Percentiles rank a stretch among this genome's conserved stretches.
Evolutionary conservation across 2,113 vertebrate species (phyloP).

Genomic region (Prunella fulvescens): DNA sequence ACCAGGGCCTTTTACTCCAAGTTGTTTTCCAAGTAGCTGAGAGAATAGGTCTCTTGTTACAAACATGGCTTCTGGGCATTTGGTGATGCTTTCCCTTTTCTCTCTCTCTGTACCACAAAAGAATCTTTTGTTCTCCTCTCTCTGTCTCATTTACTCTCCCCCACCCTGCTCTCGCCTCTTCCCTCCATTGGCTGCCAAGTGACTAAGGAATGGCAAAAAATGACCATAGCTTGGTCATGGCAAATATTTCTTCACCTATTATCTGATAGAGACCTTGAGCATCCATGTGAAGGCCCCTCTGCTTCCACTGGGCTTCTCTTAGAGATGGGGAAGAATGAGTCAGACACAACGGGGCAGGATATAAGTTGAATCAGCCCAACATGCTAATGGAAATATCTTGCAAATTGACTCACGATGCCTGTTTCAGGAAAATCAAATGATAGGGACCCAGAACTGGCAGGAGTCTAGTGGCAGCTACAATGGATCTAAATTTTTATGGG

Average conservation of each 20-base stretch:
- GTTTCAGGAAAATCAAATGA: slow-evolving; percentile 26
- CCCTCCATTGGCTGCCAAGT: slow-evolving; percentile 69
- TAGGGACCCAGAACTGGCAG: neutral
- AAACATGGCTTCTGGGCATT: slow-evolving; percentile 84
- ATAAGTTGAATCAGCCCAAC: neutral
- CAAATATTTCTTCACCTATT: slow-evolving; percentile 62
- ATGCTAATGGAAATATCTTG: neutral
- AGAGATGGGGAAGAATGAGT: neutral
- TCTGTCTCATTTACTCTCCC: slow-evolving; percentile 66
- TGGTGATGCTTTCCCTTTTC: slow-evolving; percentile 76
- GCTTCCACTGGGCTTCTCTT: neutral
- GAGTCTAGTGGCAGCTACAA: neutral
- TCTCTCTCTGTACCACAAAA: slow-evolving; percentile 72
- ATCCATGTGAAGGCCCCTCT: slow-evolving; percentile 39
- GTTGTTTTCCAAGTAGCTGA: slow-evolving; percentile 77
- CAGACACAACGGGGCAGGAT: neutral
- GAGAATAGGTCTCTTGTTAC: slow-evolving; percentile 84
- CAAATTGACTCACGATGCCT: slow-evolving; percentile 3
- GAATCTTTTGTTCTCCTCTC: slow-evolving; percentile 76
- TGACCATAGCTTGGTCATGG: slow-evolving; percentile 66
- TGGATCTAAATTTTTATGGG: neutral
- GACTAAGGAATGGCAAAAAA: slow-evolving; percentile 71
- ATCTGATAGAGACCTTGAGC: slow-evolving; percentile 20
- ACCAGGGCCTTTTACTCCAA: slow-evolving; percentile 40
- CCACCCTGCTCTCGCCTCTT: slow-evolving; percentile 63